Percentiles rank a stretch among this genome's conserved stretches.
Evolutionary conservation across 2,888 invertebrate species (phyloP).

Genomic region (Metopia argyrocephala): DNA sequence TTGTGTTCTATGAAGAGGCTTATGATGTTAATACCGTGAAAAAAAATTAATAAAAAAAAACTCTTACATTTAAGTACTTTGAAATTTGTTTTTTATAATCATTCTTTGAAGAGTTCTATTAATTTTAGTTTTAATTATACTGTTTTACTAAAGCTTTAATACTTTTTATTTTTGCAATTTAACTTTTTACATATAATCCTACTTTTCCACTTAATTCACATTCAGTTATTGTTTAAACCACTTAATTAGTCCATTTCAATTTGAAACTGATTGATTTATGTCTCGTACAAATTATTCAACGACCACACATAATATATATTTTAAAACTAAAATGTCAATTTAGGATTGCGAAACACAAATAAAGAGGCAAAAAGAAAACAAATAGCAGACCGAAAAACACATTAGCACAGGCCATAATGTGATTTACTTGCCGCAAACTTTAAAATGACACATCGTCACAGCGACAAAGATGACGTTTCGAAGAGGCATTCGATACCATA

Average conservation of each 20-base stretch:
- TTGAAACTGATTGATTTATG: slow-evolving; percentile 71
- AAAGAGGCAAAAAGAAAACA: not conserved
- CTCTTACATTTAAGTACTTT: no score
- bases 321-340: slow-evolving; percentile 65
- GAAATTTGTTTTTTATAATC: no score
- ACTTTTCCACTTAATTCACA: slow-evolving; percentile 1
- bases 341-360: no score
- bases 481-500: not conserved
- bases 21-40: no score
- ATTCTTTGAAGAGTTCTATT: no score
- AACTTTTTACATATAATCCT: no score
- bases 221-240: slow-evolving; percentile 42
- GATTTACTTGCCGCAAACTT: slow-evolving; percentile 56
- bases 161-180: no score
- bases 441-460: slow-evolving; percentile 48
- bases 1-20: no score
- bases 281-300: slow-evolving; percentile 73
- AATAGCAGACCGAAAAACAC: not conserved
- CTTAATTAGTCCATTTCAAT: slow-evolving; percentile 63
- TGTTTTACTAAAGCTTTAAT: no score
- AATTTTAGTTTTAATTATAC: no score
- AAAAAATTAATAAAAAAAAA: no score
- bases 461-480: not conserved
- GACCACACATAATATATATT: slow-evolving; percentile 77
- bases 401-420: slow-evolving; percentile 59